Conservation (phyloP, 2,888 invertebrate genomes). For the Meiosimyza platycephala region DNA sequence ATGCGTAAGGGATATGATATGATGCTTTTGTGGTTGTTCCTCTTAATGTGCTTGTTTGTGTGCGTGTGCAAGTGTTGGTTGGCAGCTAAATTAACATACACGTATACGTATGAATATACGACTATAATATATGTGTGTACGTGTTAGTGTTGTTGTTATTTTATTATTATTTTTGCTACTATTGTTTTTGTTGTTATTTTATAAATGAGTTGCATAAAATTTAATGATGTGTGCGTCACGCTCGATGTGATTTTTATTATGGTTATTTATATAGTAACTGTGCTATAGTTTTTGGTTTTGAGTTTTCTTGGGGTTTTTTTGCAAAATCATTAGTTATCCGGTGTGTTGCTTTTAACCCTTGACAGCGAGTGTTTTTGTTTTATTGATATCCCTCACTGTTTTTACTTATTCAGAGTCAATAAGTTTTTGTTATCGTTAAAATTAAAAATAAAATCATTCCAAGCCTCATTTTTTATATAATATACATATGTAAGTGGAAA, state of each 20-base stretch:
- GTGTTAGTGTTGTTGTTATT: too few relatives aligned
- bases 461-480: too few relatives aligned
- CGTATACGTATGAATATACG: too few relatives aligned
- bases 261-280: conserved; percentile 5
- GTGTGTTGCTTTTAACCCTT: neutral
- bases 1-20: neutral
- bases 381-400: neutral
- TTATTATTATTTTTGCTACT: too few relatives aligned
- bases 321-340: conserved; percentile 1
- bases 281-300: conserved; percentile 16
- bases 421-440: neutral
- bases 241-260: conserved; percentile 30
- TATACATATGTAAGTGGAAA: too few relatives aligned
- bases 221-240: conserved; percentile 28
- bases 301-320: neutral
- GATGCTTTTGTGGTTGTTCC: conserved; percentile 3
- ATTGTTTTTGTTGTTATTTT: neutral
- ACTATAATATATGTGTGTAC: too few relatives aligned
- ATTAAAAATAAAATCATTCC: neutral
- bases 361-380: neutral
- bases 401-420: neutral
- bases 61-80: too few relatives aligned
- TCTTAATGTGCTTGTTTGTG: neutral
- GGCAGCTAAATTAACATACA: too few relatives aligned
- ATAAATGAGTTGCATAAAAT: conserved; percentile 24